phyloP scores from a whole-genome alignment of 1,140 invertebrate species.

The Drosophila varians region DNA sequence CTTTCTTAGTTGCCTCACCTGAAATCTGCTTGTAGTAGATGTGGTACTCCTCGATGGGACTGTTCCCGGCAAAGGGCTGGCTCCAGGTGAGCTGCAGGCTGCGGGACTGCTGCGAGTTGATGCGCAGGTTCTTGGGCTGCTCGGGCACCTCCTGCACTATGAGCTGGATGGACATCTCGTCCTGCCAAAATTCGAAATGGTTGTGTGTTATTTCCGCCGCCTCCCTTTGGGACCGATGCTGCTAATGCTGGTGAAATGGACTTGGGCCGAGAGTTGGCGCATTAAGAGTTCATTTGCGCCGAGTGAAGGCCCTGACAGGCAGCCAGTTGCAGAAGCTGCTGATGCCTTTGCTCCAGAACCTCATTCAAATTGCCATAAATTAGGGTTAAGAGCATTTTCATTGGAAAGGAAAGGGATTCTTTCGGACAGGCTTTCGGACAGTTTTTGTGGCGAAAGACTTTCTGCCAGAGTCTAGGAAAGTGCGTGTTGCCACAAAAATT shows the following conservation, averaged over 20 bases:
- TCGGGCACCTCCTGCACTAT: slow-evolving; percentile 96
- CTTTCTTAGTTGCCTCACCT: slow-evolving; percentile 85
- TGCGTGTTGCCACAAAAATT: slow-evolving; percentile 4
- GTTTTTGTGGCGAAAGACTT: slow-evolving; percentile 22
- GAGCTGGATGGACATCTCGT: slow-evolving; percentile 95
- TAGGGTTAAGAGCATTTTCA: slow-evolving; percentile 62
- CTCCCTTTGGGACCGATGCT: background rate
- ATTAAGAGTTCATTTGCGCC: slow-evolving; percentile 51
- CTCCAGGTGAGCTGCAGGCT: slow-evolving; percentile 93
- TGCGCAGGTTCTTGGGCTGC: slow-evolving; percentile 92
- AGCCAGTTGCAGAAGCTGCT: slow-evolving; percentile 35
- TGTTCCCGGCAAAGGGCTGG: slow-evolving; percentile 93
- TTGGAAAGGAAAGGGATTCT: background rate
- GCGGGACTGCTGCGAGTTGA: slow-evolving; percentile 92
- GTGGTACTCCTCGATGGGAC: slow-evolving; percentile 93
- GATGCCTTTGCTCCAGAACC: slow-evolving; percentile 28
- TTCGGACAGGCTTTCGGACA: slow-evolving; percentile 28
- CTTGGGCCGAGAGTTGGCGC: slow-evolving; percentile 24
- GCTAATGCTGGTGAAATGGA: slow-evolving; percentile 4
- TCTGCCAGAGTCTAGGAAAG: background rate
- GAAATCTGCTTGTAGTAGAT: slow-evolving; percentile 93
- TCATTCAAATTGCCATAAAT: slow-evolving; percentile 76
- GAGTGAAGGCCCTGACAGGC: slow-evolving; percentile 25
- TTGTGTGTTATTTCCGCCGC: slow-evolving; percentile 6
- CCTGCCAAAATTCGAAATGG: slow-evolving; percentile 77